Base-by-base conservation (phyloP, 2,888 invertebrate genomes). In the Blera fallax region DNA sequence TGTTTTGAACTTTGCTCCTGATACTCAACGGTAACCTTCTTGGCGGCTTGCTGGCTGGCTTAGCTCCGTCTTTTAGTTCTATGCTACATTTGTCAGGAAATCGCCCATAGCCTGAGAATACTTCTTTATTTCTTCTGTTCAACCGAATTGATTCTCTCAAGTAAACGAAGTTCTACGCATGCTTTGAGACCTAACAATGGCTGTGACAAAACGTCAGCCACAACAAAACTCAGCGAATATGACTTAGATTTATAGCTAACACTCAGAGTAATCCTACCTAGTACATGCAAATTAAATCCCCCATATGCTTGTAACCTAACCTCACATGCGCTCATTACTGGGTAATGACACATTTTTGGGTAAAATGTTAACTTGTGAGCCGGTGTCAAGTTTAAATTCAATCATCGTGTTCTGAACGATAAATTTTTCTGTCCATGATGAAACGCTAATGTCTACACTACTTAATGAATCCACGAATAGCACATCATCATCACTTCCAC, bases 11-110 rank as follows among this genome's bases (percentile, higher is more conserved):
- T 77, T 79, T 50, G 73, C 62, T 29, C 34, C 64, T n/a, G 16
- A 88, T 52, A 29, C 87, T 50, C 10, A 88, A 65, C 29, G 88
- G 87, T 3, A 89, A 21, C 34, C 54, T 54, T 21, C 54, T 85
- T 73, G 48, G 52, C 6, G 32, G n/a, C 40, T 50, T 56, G 11
- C 32, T 37, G 11, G 45, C 24, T 14, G 34, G 11, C 16, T 43
- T n/a, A 16, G 16, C 16, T 2, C 16, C 14, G 14, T 34, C 18
- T 24, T 70, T 70, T n/a, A 70, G 14, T 6, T 21, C 40, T 40
- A 56, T 40, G 14, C 5, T 32, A 14, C 70, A n/a, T 21, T 52
- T 34, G 14, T 64, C 52, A 5, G 74, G 64, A n/a, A 64, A 74
- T 64, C 40, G 10, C 7, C 52, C 64, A n/a, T 27, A 1, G 10